These are phyloP conservation scores for Colletes latitarsis DNA, from an alignment of 1,140 invertebrate genomes.

Conservation along the genomic window DNA sequence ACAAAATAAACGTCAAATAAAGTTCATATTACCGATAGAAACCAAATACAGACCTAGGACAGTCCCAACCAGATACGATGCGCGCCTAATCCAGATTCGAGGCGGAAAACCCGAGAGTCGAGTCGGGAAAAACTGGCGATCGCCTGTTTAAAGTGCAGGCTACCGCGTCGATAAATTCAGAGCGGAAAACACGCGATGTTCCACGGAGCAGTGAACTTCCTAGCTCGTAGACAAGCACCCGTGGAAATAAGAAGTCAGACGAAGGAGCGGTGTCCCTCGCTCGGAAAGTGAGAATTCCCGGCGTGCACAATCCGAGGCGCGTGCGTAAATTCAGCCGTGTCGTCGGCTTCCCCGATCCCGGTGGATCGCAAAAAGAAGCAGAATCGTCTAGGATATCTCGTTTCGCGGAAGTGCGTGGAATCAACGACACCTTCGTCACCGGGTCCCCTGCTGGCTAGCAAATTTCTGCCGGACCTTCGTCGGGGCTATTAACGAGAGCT, in stretches of 20 bases:
- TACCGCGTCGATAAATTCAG: not conserved
- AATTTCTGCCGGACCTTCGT: slow-evolving; percentile 42
- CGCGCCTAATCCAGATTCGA: too few relatives aligned
- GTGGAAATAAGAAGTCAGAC: not conserved
- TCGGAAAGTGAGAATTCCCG: slow-evolving; percentile 51
- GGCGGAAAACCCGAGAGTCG: too few relatives aligned
- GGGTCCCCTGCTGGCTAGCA: slow-evolving; percentile 56
- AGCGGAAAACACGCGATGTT: not conserved
- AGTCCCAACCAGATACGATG: too few relatives aligned
- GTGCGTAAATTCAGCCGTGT: slow-evolving; percentile 46
- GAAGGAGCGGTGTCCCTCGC: not conserved
- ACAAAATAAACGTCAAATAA: too few relatives aligned
- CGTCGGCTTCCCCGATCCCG: slow-evolving; percentile 15
- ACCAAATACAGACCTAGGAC: too few relatives aligned
- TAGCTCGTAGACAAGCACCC: not conserved
- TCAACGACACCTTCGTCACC: slow-evolving; percentile 61
- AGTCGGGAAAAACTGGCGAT: too few relatives aligned
- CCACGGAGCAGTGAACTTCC: slow-evolving; percentile 23
- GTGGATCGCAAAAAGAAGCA: slow-evolving; percentile 14
- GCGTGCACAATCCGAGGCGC: slow-evolving; percentile 21
- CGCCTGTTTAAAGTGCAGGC: too few relatives aligned
- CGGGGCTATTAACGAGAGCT: slow-evolving; percentile 41
- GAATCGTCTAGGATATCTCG: slow-evolving; percentile 36
- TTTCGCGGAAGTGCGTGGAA: slow-evolving; percentile 60
- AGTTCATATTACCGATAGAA: too few relatives aligned